Base-by-base conservation (phyloP, 2,888 invertebrate genomes). In the Eustalomyia histrio region DNA sequence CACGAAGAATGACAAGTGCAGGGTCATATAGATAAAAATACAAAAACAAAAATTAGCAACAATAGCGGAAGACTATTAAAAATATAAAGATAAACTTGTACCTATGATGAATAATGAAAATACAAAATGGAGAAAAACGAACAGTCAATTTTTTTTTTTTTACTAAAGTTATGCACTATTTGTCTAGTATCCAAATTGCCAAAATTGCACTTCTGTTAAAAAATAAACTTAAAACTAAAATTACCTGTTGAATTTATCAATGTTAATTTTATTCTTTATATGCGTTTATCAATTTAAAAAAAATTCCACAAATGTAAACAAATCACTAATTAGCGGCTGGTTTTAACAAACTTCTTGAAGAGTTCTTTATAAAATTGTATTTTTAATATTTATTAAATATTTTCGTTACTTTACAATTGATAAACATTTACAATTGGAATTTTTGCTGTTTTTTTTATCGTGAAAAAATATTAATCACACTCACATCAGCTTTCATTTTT, bases 201-300 rank as follows among this genome's bases (percentile, higher is more conserved):
- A 64, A 63, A 43, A 17, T 24, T 14, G 10, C 63, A 17, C 9
- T 52, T 29, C 7, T 29, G n/a, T n/a, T n/a, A n/a, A 29, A 63
- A 63, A 63, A 63, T 16, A 29, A 33, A 18, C 47, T 60, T 29
- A 29, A 63, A 63, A 50, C 24, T 16, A 29, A 52, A 24, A 47
- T 72, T 72, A 78, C 78, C 78, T 78, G 78, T 78, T 78, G 78
- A 78, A 67, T 78, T 50, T 71, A 53, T 53, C 57, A 71, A 63
- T 57, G 39, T 53, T 61, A 24, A 33, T 16, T 33, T 52, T 60
- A 47, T 24, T 68, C 21, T 43, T 16, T 64, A 71, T 12, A 47
- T 14, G 43, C 12, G 43, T 43, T 43, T 43, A 14, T 14, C 7
- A 43, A 43, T 43, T 5, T 12, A 43, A 47, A 47, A n/a, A 39